Percentiles rank a stretch among this genome's conserved stretches.
Conservation (phyloP, 2,888 invertebrate genomes). For the Drosophila paranaensis region DNA sequence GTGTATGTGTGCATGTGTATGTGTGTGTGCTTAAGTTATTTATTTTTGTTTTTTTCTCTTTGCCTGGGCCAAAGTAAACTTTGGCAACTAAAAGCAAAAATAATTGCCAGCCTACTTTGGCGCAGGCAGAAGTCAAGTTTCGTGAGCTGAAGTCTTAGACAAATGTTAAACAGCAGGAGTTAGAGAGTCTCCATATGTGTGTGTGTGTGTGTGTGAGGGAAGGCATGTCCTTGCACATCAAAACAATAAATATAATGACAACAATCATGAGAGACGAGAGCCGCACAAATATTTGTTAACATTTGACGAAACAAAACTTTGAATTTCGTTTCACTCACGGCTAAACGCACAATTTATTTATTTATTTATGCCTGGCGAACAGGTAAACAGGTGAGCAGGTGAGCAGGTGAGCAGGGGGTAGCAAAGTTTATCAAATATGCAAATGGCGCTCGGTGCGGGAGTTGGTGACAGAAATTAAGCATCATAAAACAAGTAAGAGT, state of each 20-base stretch:
- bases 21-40: conserved; percentile 36
- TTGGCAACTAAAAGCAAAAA: conserved; percentile 38
- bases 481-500: too few relatives aligned
- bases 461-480: conserved; percentile 71
- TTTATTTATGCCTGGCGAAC: conserved; percentile 53
- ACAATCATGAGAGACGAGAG: conserved; percentile 44
- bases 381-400: not conserved
- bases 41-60: conserved; percentile 16
- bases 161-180: conserved; percentile 18
- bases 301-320: conserved; percentile 54
- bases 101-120: conserved; percentile 50
- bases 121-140: conserved; percentile 32
- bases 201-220: not conserved
- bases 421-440: conserved; percentile 67
- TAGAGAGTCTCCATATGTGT: not conserved
- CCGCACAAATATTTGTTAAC: conserved; percentile 53
- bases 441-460: conserved; percentile 44
- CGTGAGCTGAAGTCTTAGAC: conserved; percentile 30
- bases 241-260: conserved; percentile 61
- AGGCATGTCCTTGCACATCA: conserved; percentile 34
- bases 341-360: conserved; percentile 67
- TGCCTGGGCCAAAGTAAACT: conserved; percentile 32
- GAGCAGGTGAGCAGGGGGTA: not conserved
- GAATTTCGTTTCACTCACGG: conserved; percentile 36
- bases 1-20: not conserved